Evolutionary conservation across 2,888 invertebrate species (phyloP).

Genomic region (Heliconius hortense): DNA sequence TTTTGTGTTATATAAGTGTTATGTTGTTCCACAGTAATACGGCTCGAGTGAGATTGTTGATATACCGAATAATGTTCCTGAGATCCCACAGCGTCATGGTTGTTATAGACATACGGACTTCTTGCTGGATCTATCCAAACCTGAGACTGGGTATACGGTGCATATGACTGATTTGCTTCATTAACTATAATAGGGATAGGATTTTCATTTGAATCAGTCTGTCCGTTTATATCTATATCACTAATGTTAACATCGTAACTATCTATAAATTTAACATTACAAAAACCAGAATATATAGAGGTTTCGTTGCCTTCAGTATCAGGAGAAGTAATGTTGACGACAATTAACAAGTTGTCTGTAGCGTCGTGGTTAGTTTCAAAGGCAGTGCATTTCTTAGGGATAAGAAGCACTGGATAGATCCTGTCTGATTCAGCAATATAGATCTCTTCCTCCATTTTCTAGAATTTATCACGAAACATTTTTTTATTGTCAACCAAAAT

Average conservation of each 20-base stretch:
- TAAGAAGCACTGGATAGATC: slow-evolving; percentile 61
- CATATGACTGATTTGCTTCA: slow-evolving; percentile 52
- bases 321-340: slow-evolving; percentile 60
- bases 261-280: slow-evolving; percentile 66
- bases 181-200: slow-evolving; percentile 49
- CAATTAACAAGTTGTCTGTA: slow-evolving; percentile 63
- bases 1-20: slow-evolving; percentile 70
- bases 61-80: slow-evolving; percentile 55
- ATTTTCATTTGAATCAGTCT: slow-evolving; percentile 42
- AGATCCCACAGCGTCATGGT: slow-evolving; percentile 51
- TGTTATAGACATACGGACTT: slow-evolving; percentile 68
- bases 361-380: slow-evolving; percentile 60
- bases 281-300: slow-evolving; percentile 64
- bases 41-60: slow-evolving; percentile 52
- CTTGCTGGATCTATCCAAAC: slow-evolving; percentile 71
- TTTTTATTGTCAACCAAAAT: slow-evolving; percentile 8
- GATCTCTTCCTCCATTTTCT: slow-evolving; percentile 57
- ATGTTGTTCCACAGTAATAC: slow-evolving; percentile 64
- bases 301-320: slow-evolving; percentile 63
- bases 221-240: slow-evolving; percentile 34
- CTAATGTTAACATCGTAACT: slow-evolving; percentile 51
- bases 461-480: slow-evolving; percentile 23
- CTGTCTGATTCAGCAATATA: slow-evolving; percentile 48
- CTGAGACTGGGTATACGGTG: slow-evolving; percentile 58
- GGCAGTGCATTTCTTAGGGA: slow-evolving; percentile 65